Evolutionary conservation across 2,888 invertebrate genomes (phyloP).

Genomic region (Labia minor): DNA sequence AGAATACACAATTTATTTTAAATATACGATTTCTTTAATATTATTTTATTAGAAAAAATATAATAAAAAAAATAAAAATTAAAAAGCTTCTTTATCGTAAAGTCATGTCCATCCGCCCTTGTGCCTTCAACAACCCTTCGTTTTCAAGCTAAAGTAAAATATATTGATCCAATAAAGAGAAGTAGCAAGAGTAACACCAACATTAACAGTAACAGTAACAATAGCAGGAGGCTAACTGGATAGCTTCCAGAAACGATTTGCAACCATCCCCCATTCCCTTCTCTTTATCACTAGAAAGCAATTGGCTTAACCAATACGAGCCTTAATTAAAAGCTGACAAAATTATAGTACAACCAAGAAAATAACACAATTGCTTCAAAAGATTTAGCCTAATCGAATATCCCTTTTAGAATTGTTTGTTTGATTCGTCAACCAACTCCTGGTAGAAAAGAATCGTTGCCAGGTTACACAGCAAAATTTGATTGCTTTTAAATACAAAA

Average conservation of each 20-base stretch:
- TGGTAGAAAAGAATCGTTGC: too few relatives aligned
- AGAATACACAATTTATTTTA: too few relatives aligned
- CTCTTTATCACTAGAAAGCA: neutral
- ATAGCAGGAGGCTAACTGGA: neutral
- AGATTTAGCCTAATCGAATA: too few relatives aligned
- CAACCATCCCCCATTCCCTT: neutral
- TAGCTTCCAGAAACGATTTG: neutral
- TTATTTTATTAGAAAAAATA: too few relatives aligned
- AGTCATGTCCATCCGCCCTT: neutral
- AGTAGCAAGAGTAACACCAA: neutral
- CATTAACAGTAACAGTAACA: neutral
- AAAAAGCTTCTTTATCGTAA: too few relatives aligned
- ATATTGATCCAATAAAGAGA: slow-evolving; percentile 4
- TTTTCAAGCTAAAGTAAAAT: neutral
- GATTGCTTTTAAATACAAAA: too few relatives aligned
- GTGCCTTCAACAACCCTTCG: neutral
- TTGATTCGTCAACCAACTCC: too few relatives aligned
- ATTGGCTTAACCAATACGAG: slow-evolving; percentile 4
- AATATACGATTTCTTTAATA: too few relatives aligned
- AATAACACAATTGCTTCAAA: neutral
- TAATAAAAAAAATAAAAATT: too few relatives aligned
- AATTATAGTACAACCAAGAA: neutral
- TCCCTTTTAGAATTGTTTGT: too few relatives aligned
- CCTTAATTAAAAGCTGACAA: neutral
- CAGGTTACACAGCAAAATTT: too few relatives aligned